Base-by-base conservation (phyloP, 2,797 vertebrate genomes). In the Micropoecilia bifurca region DNA sequence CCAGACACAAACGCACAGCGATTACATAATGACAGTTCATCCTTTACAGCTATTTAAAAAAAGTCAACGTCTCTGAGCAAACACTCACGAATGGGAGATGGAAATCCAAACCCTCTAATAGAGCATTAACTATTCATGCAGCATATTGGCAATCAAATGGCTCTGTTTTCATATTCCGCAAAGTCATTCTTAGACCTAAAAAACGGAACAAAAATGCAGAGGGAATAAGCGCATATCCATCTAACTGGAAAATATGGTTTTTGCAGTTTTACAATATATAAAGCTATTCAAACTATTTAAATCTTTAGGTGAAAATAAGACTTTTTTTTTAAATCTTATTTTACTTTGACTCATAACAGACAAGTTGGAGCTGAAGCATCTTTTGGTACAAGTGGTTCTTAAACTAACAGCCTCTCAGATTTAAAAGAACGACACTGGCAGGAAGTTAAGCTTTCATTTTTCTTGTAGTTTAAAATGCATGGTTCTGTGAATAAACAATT, bases 121-220 rank as follows among this genome's bases (percentile, higher is more conserved):
- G 87, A 43, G 50, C 79, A 93, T 93, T 85, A 90, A 92, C 66
- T 86, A 92, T 95, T 93, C 85, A 95, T 92, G 89, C 80, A 47
- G 85, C 83, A 73, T 83, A 80, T 85, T 81, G 88, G 82, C 87
- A 86, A 92, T 90, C 80, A 86, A 87, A 85, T 74, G 74, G 45
- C 69, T 87, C 75, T 74, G 75, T 84, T 85, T 85, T 83, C 55
- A 76, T 57, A 76, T 39, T 83, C 81, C 78, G 79, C 78, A 43
- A 76, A 91, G 76, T 83, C 48, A 75, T 66, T 87, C 69, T 79
- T 0, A 41, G 41, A 7, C 41, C 82, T 66, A 76, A 83, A 82
- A 75, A 47, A 39, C 18, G 61, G 68, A 74, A 55, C 73, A 80
- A 83, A 78, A 63, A 72, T 76, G 69, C 71, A 80, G 28, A 48